Conservation (phyloP, 2,888 invertebrate species). For the Brachylomia viminalis region DNA sequence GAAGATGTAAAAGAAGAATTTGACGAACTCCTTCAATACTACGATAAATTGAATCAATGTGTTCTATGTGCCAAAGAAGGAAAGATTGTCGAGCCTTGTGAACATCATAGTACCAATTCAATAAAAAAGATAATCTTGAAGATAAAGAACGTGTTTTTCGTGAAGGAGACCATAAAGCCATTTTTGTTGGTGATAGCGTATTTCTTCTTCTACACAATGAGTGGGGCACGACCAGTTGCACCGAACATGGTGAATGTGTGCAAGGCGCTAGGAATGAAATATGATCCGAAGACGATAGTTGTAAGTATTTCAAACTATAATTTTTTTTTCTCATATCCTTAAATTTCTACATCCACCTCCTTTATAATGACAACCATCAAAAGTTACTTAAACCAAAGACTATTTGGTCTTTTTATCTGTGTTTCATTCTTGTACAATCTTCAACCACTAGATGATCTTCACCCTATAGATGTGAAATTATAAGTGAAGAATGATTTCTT, state of each 20-base stretch:
- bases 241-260: constrained; percentile 91
- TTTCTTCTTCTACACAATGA: constrained; percentile 89
- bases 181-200: constrained; percentile 88
- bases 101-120: constrained; percentile 75
- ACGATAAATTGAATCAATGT: constrained; percentile 80
- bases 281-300: constrained; percentile 84
- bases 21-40: constrained; percentile 85
- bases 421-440: too few species aligned
- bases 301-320: constrained; percentile 79
- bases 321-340: background rate
- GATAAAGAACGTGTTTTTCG: constrained; percentile 82
- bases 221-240: constrained; percentile 87
- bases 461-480: too few species aligned
- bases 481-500: too few species aligned
- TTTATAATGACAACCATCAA: too few species aligned
- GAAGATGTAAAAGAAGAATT: constrained; percentile 89
- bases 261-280: constrained; percentile 86
- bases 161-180: constrained; percentile 89
- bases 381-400: too few species aligned
- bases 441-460: too few species aligned
- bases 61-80: constrained; percentile 80
- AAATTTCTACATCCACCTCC: too few species aligned
- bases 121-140: constrained; percentile 75
- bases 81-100: constrained; percentile 73
- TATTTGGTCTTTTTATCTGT: too few species aligned